Evolutionary conservation across 2,888 invertebrate species (phyloP), one percentile per base, ranked within the genome.

Genomic region (Hypsopygia costalis): DNA sequence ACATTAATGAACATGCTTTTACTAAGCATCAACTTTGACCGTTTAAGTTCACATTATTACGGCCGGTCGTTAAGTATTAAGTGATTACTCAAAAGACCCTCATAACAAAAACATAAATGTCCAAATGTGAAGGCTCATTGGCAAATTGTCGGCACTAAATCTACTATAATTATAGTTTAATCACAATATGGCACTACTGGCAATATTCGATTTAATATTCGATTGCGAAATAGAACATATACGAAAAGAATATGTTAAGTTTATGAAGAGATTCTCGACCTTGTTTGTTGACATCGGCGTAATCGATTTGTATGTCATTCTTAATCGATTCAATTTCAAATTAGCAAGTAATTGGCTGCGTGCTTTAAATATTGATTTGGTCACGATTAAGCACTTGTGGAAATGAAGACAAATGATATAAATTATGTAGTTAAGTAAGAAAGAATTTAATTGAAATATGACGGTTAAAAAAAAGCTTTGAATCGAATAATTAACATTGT

Each of bases 81-180:
- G 30, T 9, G 34, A 45, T 38, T 42, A 37, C 36, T 44, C 43
- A 32, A 47, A 49, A 38, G 29, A 40, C 12, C 28, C 37, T 43
- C 36, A n/a, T n/a, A 22, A 42, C 39, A 41, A 43, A 47, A 45
- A 47, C 40, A 27, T 27, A 40, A 40, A 36, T 40, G 36, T 25
- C 38, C 38, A 43, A 51, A 49, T 43, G 47, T 37, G 41, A 49
- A 51, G 45, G 49, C 32, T 38, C 31, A 29, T 40, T 38, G 34
- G 41, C 33, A 41, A 22, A 47, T 43, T 34, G 40, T 33, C 8
- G 28, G 34, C 12, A 9, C 27, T 29, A 36, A 43, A 41, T 38
- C 32, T 31, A 40, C 40, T 25, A 32, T 53, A 53, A 56, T 56
- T 47, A 49, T 39, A 31, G 35, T 43, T 38, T 44, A 41, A 51